Base-by-base conservation (phyloP, 2,797 vertebrate genomes). In the Artibeus lituratus region DNA sequence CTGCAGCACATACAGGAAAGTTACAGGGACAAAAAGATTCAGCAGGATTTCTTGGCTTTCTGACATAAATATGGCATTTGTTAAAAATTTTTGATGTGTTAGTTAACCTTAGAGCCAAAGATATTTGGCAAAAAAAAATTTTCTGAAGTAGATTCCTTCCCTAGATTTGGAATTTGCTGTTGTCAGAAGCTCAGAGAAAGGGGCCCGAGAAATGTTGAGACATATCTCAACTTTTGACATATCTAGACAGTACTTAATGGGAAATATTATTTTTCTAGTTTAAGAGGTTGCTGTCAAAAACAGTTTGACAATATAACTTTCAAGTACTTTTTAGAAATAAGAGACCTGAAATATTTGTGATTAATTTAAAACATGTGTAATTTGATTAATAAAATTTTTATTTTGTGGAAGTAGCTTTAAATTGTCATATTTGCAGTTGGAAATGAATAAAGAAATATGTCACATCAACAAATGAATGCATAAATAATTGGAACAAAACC, bases 281-380 rank as follows among this genome's bases (percentile, higher is more conserved):
- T n/a, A n/a, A n/a, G n/a, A n/a, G n/a, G n/a, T n/a, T n/a, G n/a
- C n/a, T n/a, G n/a, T n/a, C n/a, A n/a, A n/a, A 73, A 53, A 55
- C 24, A 53, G 2, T 91, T 95, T 88, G 72, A 94, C 96, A 95
- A 94, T 81, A 83, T 1, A 94, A 84, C 74, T 93, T 73, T 86
- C 72, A 90, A 72, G 2, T 77, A 69, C 35, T 55, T 74, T 92
- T 94, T 92, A 90, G 82, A 94, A 93, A 94, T 8, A 37, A 96
- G 49, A 91, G 15, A 22, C 44, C 93, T 92, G 51, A 35, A 57
- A 29, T 5, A 49, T 53, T 77, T 93, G 62, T 89, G 55, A 42
- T 77, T 96, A 70, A 42, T 90, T 92, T 93, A 65, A 93, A 94
- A 76, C 37, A 91, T 82, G 49, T 72, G 44, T 94, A 92, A 94